These are phyloP conservation scores for Amblyjoppa fuscipennis DNA, from an alignment of 2,888 invertebrate genomes.

Conservation along the genomic window DNA sequence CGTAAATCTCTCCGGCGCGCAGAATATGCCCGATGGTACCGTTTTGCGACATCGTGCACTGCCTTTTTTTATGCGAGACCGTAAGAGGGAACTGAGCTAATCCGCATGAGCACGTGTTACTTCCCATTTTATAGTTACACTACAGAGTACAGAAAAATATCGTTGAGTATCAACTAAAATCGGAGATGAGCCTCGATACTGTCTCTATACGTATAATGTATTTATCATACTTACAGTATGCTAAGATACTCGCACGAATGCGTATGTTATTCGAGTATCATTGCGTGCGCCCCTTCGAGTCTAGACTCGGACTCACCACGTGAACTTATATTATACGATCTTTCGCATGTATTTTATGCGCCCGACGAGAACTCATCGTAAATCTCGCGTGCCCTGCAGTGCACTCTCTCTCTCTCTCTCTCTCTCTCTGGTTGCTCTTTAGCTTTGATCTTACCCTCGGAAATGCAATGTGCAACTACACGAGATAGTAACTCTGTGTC, in stretches of 20 bases:
- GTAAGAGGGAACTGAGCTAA: constrained; percentile 10
- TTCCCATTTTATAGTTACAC: constrained; percentile 24
- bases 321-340: constrained; percentile 42
- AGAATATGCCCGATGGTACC: constrained; percentile 53
- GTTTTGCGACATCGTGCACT: constrained; percentile 64
- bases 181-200: constrained; percentile 16
- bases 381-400: constrained; percentile 54
- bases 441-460: constrained; percentile 46
- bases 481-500: constrained; percentile 2
- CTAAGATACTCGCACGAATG: constrained; percentile 14
- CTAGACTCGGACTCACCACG: constrained; percentile 25
- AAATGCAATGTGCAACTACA: constrained; percentile 32
- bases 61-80: constrained; percentile 62
- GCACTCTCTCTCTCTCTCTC: constrained; percentile 35
- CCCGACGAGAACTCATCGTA: constrained; percentile 59
- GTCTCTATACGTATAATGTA: constrained; percentile 12
- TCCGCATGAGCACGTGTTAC: constrained; percentile 12
- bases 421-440: constrained; percentile 43
- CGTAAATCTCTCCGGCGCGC: constrained; percentile 56
- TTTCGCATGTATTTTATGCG: constrained; percentile 58
- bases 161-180: constrained; percentile 17
- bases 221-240: neutral
- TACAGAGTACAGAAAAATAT: neutral
- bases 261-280: constrained; percentile 51
- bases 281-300: constrained; percentile 53